Percentiles rank a stretch among this genome's conserved stretches.
These are phyloP conservation scores for Drosophila parthenogenetica DNA, from an alignment of 2,888 invertebrate species.

Conservation along the genomic window DNA sequence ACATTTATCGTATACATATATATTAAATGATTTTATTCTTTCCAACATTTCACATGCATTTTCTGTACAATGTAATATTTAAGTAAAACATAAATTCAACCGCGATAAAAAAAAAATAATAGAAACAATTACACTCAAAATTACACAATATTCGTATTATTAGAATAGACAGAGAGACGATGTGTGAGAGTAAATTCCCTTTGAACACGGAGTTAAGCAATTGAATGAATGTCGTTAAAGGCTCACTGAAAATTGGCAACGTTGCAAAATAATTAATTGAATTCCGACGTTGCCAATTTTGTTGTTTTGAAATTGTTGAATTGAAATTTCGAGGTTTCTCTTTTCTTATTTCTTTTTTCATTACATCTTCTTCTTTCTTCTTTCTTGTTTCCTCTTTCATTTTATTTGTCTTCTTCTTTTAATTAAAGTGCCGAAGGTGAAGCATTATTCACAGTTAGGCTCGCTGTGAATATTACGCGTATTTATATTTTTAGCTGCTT, in stretches of 20 bases:
- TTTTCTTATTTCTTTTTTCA: neutral
- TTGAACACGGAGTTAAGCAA: constrained; percentile 11
- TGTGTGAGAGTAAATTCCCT: constrained; percentile 14
- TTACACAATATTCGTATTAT: constrained; percentile 26
- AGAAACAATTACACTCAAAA: constrained; percentile 37
- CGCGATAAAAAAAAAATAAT: constrained; percentile 66
- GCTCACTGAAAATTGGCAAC: constrained; percentile 20
- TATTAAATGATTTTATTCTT: constrained; percentile 52
- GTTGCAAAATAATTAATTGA: constrained; percentile 7
- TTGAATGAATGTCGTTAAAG: neutral
- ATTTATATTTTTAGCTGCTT: constrained; percentile 43
- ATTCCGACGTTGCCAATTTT: constrained; percentile 8
- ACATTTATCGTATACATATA: constrained; percentile 6
- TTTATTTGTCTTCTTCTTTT: constrained; percentile 21
- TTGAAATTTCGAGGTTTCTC: constrained; percentile 16
- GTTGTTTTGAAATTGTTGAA: too few relatives aligned
- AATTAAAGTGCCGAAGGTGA: constrained; percentile 46
- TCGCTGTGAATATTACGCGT: constrained; percentile 42
- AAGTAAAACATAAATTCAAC: constrained; percentile 73
- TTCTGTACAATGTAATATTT: constrained; percentile 75
- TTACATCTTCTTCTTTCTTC: constrained; percentile 4
- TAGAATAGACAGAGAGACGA: constrained; percentile 3
- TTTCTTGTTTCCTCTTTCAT: constrained; percentile 4
- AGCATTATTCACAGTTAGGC: constrained; percentile 51
- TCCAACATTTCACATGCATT: constrained; percentile 79